Evolutionary conservation across 1,140 invertebrate species (phyloP), one percentile per base, ranked within the genome.

Genomic region (Solenopsis invicta): DNA sequence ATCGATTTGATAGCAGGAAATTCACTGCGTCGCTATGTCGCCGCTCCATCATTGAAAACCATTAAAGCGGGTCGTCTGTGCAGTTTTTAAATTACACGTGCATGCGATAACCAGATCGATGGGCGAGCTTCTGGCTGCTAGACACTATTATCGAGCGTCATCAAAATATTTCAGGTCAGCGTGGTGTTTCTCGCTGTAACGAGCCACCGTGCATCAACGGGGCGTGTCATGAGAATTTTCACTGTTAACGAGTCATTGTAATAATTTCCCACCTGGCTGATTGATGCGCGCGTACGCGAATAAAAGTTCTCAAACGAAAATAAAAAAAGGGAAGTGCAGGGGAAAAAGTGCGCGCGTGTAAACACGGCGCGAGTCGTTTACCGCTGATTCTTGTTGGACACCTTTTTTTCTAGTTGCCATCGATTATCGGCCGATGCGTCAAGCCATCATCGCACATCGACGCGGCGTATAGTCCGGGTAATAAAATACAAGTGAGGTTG

Each of bases 371-470:
- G 67, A 82, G 80, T 82, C 80, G 80, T 82, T 82, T 82, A 82
- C 67, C 67, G 80, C 69, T 82, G 80, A 82, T 82, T 74, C 80
- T 82, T 82, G 80, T 84, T 84, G 69, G 80, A 84, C 69, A 84
- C 41, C 54, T 84, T 84, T 84, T 84, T 84, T 84, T 84, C 69
- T 74, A 41, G 69, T 84, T 74, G 54, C 69, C 69, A 90, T 90
- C 85, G 88, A 86, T 89, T 88, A 90, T 90, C 89, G 85, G 80
- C 69, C 69, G 80, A 84, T 84, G 80, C 80, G 80, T 84, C 80
- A 84, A 84, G 80, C 80, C 80, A 84, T 84, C 80, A 84, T 74
- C 77, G 48, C 69, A 90, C 78, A 88, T 90, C 89, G 89, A 84
- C 81, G 88, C 88, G 85, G 85, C 86, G 48, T 78, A 75, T 78